Evolutionary conservation across 35 echinoderm and acorn worm species (phyloP).

Genomic region (Lytechinus pictus): DNA sequence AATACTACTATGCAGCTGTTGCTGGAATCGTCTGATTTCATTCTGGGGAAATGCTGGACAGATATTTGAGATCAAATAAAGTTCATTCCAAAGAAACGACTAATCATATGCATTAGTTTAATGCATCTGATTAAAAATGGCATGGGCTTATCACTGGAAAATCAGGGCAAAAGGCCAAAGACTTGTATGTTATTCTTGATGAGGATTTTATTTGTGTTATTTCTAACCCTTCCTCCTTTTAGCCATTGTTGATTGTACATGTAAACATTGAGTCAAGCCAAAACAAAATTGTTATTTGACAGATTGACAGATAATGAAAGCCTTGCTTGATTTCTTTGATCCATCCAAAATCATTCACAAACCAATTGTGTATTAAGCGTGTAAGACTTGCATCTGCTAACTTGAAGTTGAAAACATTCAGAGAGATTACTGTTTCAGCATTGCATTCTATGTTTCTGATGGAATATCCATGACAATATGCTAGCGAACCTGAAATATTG

Average conservation of each 20-base stretch:
- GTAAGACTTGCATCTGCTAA: neutral
- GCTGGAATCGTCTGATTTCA: neutral
- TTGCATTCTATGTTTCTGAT: neutral
- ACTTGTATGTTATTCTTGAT: neutral
- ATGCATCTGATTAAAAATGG: neutral
- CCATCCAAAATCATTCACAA: neutral
- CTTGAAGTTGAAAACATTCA: neutral
- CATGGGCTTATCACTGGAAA: neutral
- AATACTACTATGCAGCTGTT: neutral
- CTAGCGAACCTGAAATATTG: conserved; percentile 1
- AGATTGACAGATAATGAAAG: neutral
- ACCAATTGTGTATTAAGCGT: neutral
- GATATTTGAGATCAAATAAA: neutral
- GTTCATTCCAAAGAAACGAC: neutral
- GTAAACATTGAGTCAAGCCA: neutral
- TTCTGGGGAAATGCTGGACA: neutral
- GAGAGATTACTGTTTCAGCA: neutral
- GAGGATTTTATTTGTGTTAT: neutral
- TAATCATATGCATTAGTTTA: neutral
- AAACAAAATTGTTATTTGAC: neutral
- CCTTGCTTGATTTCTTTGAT: neutral
- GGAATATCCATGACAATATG: neutral
- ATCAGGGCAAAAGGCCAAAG: conserved; percentile 10
- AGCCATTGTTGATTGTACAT: neutral
- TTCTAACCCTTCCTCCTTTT: neutral